Conservation (phyloP, 2,797 vertebrate species). For the Phaenicophaeus curvirostris region DNA sequence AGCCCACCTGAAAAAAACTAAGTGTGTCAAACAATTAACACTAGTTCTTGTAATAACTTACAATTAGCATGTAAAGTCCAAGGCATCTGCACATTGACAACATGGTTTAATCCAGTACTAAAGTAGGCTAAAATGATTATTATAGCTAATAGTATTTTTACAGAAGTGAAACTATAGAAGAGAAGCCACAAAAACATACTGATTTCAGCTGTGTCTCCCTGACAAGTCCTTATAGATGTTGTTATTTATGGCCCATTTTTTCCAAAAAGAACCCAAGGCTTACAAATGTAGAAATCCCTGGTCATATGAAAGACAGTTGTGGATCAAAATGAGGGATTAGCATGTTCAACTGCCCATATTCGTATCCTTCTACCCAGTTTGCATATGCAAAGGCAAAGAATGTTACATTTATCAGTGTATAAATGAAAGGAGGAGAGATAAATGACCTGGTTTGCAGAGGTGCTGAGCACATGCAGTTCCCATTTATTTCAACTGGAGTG, state of each 20-base stretch:
- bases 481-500: slow-evolving; percentile 62
- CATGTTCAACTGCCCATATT: slow-evolving; percentile 20
- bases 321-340: slow-evolving; percentile 44
- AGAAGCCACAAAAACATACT: not conserved
- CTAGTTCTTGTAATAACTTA: not conserved
- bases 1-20: not conserved
- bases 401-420: slow-evolving; percentile 33
- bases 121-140: slow-evolving; percentile 3
- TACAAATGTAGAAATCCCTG: slow-evolving; percentile 4
- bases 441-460: slow-evolving; percentile 54
- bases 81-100: not conserved
- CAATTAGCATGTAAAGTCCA: slow-evolving; percentile 4
- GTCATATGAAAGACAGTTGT: not conserved
- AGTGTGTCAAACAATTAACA: not conserved
- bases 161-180: not conserved
- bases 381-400: not conserved
- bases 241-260: slow-evolving; percentile 3
- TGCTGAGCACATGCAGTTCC: slow-evolving; percentile 48
- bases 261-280: not conserved
- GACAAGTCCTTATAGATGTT: not conserved
- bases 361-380: slow-evolving; percentile 14
- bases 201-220: not conserved
- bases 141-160: not conserved
- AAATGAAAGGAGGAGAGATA: slow-evolving; percentile 43
- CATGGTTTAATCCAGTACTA: not conserved